Evolutionary conservation across 2,888 invertebrate species (phyloP).

Genomic region (Parasteatoda lunata): DNA sequence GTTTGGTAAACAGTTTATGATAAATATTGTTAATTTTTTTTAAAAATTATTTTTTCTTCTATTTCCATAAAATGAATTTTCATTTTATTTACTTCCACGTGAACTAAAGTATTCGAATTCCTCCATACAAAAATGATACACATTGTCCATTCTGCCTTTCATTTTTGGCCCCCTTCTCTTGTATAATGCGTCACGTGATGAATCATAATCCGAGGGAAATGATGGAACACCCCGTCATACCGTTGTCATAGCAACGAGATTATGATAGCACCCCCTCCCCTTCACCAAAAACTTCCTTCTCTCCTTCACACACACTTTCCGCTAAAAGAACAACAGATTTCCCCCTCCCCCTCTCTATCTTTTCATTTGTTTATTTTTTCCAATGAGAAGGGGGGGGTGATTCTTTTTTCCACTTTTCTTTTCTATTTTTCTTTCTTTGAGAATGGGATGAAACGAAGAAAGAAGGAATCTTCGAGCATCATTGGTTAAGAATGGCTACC

Average conservation of each 20-base stretch:
- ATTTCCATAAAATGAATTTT: background rate
- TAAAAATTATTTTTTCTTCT: too few relatives aligned
- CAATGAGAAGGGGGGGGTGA: slow-evolving; percentile 40
- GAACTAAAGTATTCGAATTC: slow-evolving; percentile 55
- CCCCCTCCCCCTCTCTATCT: slow-evolving; percentile 7
- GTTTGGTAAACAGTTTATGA: too few relatives aligned
- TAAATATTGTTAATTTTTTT: too few relatives aligned
- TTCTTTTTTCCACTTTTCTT: slow-evolving; percentile 29
- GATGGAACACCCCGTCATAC: slow-evolving; percentile 67
- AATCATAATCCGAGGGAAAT: slow-evolving; percentile 67
- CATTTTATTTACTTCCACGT: slow-evolving; percentile 6
- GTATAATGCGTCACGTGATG: slow-evolving; percentile 66
- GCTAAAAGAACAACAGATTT: slow-evolving; percentile 64
- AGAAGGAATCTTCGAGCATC: slow-evolving; percentile 52
- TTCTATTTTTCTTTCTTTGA: slow-evolving; percentile 15
- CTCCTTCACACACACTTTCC: slow-evolving; percentile 41
- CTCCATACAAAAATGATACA: slow-evolving; percentile 26
- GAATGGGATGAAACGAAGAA: slow-evolving; percentile 12
- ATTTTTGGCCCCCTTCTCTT: slow-evolving; percentile 18
- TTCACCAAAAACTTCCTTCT: background rate
- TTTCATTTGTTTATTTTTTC: slow-evolving; percentile 1
- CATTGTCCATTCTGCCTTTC: slow-evolving; percentile 51
- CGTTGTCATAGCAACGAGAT: slow-evolving; percentile 64
- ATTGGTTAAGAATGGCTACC: slow-evolving; percentile 44
- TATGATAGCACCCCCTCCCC: slow-evolving; percentile 58